These are phyloP conservation scores for Ostrea denselamellosa DNA, from an alignment of 1,140 invertebrate species.

Conservation along the genomic window DNA sequence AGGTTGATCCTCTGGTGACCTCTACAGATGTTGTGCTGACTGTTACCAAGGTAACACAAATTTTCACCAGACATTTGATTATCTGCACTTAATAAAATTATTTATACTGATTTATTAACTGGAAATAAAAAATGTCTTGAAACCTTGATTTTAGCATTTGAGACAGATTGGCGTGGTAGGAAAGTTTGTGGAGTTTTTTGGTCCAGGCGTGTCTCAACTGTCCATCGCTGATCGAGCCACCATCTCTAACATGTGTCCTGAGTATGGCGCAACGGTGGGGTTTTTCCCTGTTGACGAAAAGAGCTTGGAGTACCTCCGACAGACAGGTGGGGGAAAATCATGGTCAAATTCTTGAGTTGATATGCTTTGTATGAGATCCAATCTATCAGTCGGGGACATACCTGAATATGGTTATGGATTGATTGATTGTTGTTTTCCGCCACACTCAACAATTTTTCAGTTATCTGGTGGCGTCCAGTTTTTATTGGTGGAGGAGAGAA, in stretches of 20 bases:
- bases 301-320: slow-evolving; percentile 90
- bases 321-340: slow-evolving; percentile 87
- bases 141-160: slow-evolving; percentile 85
- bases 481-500: no score
- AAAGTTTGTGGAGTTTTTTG: slow-evolving; percentile 99
- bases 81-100: no score
- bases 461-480: no score
- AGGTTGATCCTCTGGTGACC: slow-evolving; percentile 90
- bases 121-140: background rate
- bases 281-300: slow-evolving; percentile 96
- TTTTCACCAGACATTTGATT: no score
- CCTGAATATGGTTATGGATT: no score
- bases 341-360: no score
- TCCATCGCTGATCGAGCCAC: slow-evolving; percentile 94
- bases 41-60: slow-evolving; percentile 91
- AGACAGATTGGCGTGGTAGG: slow-evolving; percentile 96
- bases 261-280: slow-evolving; percentile 96
- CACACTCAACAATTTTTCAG: no score
- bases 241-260: slow-evolving; percentile 95
- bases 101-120: no score
- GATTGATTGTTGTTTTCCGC: no score
- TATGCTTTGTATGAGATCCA: no score
- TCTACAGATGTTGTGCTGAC: slow-evolving; percentile 98
- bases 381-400: no score
- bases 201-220: slow-evolving; percentile 91